Evolutionary conservation across 2,888 invertebrate species (phyloP).

Genomic region (Acleris emargana): DNA sequence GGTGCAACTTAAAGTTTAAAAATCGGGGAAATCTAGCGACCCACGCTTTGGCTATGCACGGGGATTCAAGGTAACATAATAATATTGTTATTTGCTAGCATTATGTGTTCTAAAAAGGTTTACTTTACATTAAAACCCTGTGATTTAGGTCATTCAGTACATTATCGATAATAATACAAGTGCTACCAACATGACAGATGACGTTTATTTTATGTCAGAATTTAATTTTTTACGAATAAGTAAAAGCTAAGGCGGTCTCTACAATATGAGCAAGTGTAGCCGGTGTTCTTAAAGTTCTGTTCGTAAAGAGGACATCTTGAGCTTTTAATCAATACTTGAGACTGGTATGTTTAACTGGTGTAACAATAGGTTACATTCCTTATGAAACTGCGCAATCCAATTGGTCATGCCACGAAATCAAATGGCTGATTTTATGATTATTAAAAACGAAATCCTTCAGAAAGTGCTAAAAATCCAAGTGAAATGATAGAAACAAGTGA

Average conservation of each 20-base stretch:
- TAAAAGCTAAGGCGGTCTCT: neutral
- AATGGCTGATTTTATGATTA: conserved; percentile 4
- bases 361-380: neutral
- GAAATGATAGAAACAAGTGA: conserved; percentile 11
- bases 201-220: neutral
- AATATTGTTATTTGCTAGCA: neutral
- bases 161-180: neutral
- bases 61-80: conserved; percentile 43
- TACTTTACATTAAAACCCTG: neutral
- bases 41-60: conserved; percentile 46
- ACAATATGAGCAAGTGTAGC: too few relatives aligned
- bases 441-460: conserved; percentile 1
- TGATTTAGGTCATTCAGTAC: neutral
- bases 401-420: conserved; percentile 15
- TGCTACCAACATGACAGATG: conserved; percentile 4
- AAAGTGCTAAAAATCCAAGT: neutral
- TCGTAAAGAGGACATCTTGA: neutral
- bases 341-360: neutral
- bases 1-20: conserved; percentile 49
- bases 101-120: too few relatives aligned
- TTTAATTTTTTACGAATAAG: neutral
- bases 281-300: neutral
- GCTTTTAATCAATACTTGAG: conserved; percentile 8
- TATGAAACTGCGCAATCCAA: conserved; percentile 6
- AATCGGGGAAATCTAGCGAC: conserved; percentile 48